These are phyloP conservation scores for Mythimna loreyi DNA, from an alignment of 2,888 invertebrate genomes.

Conservation along the genomic window DNA sequence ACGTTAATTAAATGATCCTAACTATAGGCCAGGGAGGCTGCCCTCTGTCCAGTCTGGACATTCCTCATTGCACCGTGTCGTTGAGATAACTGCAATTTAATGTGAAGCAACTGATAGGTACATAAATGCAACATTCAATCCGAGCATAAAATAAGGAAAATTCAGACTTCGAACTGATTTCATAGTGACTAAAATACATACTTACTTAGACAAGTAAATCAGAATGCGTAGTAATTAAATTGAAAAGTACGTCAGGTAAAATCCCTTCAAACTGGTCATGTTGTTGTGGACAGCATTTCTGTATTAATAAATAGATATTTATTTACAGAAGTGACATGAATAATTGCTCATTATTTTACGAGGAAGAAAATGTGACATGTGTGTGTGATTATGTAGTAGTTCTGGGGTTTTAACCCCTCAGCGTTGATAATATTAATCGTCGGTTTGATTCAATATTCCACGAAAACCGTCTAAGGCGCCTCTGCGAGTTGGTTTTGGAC, in stretches of 20 bases:
- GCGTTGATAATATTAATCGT: too few relatives aligned
- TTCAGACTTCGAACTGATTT: background rate
- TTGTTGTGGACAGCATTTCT: background rate
- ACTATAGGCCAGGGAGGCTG: too few relatives aligned
- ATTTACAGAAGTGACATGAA: background rate
- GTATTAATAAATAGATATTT: background rate
- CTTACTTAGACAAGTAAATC: conserved; percentile 1
- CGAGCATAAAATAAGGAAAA: conserved; percentile 23
- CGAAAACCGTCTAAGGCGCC: too few relatives aligned
- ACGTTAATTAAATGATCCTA: too few relatives aligned
- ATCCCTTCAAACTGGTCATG: conserved; percentile 26
- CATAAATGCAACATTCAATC: background rate
- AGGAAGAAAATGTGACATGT: conserved; percentile 7
- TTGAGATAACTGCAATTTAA: background rate
- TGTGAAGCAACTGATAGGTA: too few relatives aligned
- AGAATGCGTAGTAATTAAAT: background rate
- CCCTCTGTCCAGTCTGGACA: too few relatives aligned
- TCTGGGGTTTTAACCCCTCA: background rate
- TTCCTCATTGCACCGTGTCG: too few relatives aligned
- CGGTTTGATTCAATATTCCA: too few relatives aligned
- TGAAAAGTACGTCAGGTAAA: conserved; percentile 5
- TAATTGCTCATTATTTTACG: conserved; percentile 22
- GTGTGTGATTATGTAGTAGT: background rate
- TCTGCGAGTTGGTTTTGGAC: too few relatives aligned
- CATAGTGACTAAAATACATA: conserved; percentile 15